Evolutionary conservation across 2,113 vertebrate genomes (phyloP), one percentile per base, ranked within the genome.

Genomic region (Rhegmatorhina hoffmannsi): DNA sequence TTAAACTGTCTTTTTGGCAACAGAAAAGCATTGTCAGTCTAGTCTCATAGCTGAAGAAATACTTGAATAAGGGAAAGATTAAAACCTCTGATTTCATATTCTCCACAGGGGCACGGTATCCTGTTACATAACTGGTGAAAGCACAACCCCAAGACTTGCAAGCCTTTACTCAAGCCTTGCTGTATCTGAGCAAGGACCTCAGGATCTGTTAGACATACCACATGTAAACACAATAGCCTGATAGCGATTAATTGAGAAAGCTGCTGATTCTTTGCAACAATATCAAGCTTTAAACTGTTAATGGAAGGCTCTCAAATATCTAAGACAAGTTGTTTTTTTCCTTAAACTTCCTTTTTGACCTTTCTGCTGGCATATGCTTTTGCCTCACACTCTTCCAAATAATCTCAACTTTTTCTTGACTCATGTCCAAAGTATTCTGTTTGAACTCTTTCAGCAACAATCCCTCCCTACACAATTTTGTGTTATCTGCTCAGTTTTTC

Each of bases 371-470:
- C 73, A 52, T 46, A 73, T 74, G 60, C 69, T 87, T 79, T 96
- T 0, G 1, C 49, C 64, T 86, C 84, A 63, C 66, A 38, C 55
- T 72, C 89, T 96, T 79, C 60, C 67, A 96, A 95, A 96, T 84
- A 94, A 93, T 72, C 82, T 94, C 74, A 83, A 36, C 58, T 89
- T 96, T 92, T 74, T 91, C 72, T 97, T 97, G 96, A 94, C 85
- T 93, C 10, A 0, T n/a, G 49, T 95, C 96, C 96, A 96, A 94
- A 95, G 86, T 67, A 53, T 46, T 95, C 92, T 89, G 84, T 97
- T 97, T 97, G 96, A 97, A 97, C 95, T 96, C 81, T 78, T 82
- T 31, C 56, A 75, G 88, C 64, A 95, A 84, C 94, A 89, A 78
- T 75, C 77, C 83, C 75, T 93, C 79, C 63, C 95, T 93, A 55